phyloP scores from a whole-genome alignment of 2,797 vertebrate species.

The Arrhamphus sclerolepis region DNA sequence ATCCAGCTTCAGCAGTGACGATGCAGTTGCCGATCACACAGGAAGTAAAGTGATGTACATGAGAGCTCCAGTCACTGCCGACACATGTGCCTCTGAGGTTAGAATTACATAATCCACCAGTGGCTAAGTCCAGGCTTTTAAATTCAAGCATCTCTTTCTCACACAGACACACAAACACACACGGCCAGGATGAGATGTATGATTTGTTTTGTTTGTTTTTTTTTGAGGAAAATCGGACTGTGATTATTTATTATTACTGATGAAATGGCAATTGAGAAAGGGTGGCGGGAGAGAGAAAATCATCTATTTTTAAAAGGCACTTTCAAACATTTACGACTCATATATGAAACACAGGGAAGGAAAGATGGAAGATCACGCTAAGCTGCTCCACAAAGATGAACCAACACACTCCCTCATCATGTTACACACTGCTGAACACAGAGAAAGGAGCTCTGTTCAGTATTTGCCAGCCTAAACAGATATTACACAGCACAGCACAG shows the following conservation, averaged over 20 bases:
- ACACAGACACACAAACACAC: neutral
- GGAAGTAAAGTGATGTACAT: conserved; percentile 37
- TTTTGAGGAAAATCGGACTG: conserved; percentile 43
- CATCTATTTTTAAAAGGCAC: conserved; percentile 22
- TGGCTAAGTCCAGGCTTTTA: conserved; percentile 42
- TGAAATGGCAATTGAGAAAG: no score
- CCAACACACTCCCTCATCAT: conserved; percentile 19
- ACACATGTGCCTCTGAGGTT: conserved; percentile 26
- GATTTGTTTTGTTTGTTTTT: conserved; percentile 38
- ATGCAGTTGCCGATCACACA: conserved; percentile 12
- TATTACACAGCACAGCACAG: conserved; percentile 31
- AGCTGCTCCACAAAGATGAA: conserved; percentile 14
- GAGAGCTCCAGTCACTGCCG: conserved; percentile 27
- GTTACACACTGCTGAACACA: conserved; percentile 51
- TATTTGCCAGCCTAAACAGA: conserved; percentile 18
- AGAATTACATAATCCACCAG: no score
- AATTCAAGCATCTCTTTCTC: conserved; percentile 30
- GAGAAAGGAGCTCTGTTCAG: conserved; percentile 54
- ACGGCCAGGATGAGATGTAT: conserved; percentile 48
- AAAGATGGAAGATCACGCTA: conserved; percentile 13
- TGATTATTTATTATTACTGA: no score
- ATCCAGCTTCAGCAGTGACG: conserved; percentile 35
- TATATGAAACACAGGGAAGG: conserved; percentile 1
- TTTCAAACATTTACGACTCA: conserved; percentile 11
- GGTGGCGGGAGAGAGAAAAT: conserved; percentile 15